Evolutionary conservation across 2,888 invertebrate genomes (phyloP).

Genomic region (Lasioglossum malachurum): DNA sequence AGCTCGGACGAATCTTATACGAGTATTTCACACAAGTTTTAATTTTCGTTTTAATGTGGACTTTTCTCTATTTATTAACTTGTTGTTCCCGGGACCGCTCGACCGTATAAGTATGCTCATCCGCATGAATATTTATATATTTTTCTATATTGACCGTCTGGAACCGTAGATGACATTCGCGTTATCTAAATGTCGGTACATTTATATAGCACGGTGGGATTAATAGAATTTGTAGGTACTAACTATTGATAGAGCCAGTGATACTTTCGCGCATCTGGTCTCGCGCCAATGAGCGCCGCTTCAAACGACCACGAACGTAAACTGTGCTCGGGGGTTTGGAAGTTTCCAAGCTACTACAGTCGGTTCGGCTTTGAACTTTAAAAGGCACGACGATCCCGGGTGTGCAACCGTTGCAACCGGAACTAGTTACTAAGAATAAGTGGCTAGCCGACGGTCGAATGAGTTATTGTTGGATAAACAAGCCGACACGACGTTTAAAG

Average conservation of each 20-base stretch:
- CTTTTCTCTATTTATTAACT: no score
- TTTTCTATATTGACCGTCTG: background rate
- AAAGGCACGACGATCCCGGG: conserved; percentile 11
- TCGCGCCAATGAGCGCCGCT: conserved; percentile 48
- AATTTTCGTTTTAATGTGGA: no score
- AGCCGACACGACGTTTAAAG: conserved; percentile 31
- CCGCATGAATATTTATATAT: background rate
- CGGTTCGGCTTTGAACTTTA: conserved; percentile 49
- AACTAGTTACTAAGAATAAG: conserved; percentile 45
- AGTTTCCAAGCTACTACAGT: conserved; percentile 14
- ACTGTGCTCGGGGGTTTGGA: conserved; percentile 38
- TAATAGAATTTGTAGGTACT: no score
- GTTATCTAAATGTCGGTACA: background rate
- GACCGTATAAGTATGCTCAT: background rate
- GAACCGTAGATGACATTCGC: background rate
- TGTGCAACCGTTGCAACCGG: conserved; percentile 2
- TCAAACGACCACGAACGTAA: conserved; percentile 60
- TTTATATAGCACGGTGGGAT: background rate
- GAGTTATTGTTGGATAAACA: conserved; percentile 46
- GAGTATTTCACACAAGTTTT: no score
- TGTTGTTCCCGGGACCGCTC: background rate
- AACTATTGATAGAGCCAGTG: no score
- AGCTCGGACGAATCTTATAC: background rate
- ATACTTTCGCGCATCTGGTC: conserved; percentile 46
- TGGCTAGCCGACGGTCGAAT: conserved; percentile 51